Base-by-base conservation (phyloP, 2,113 vertebrate species). In the Chionodraco myersi region DNA sequence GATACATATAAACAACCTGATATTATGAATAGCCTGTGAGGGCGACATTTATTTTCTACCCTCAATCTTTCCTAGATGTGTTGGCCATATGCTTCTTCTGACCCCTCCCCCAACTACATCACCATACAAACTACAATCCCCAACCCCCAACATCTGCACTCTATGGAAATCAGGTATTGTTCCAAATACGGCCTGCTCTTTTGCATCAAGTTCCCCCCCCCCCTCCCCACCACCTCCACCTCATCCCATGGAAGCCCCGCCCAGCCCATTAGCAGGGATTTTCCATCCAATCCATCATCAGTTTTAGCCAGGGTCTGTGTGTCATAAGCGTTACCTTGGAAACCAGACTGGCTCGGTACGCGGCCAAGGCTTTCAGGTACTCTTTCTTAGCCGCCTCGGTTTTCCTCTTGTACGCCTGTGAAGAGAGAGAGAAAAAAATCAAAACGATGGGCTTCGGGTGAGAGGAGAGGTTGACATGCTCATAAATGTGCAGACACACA, bases 331-430 rank as follows among this genome's bases (percentile, higher is more conserved):
- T 97, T 97, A 99, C 98, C 98, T 99, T 99, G 96, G 98, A 99
- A 95, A 99, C 96, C 59, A 99, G 96, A 92, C 98, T 99, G 92
- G 98, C 98, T 95, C 98, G 90, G 95, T 99, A 99, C 1, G 97
- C 96, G 0, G 98, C 98, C 93, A 99, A 96, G 52, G 98, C 98
- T 94, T 99, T 99, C 93, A 99, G 96, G 92, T 99, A 99, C 83
- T 99, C 98, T 93, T 99, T 99, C 96, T 99, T 99, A 5, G 98
- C 98, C 0, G 97, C 98, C 94, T 99, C 98, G 0, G 98, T 99
- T 96, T 99, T 99, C 94, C 97, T 97, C 95, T 99, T 99, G 94
- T 99, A 99, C 1, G 92, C 98, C 98, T 99, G 95, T 16, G 95
- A 96, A 87, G 89, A 59, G 65, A 68, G 49, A 53, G 30, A 86